Base-by-base conservation (phyloP, 1,140 invertebrate genomes). In the Brachionus plicatilis region DNA sequence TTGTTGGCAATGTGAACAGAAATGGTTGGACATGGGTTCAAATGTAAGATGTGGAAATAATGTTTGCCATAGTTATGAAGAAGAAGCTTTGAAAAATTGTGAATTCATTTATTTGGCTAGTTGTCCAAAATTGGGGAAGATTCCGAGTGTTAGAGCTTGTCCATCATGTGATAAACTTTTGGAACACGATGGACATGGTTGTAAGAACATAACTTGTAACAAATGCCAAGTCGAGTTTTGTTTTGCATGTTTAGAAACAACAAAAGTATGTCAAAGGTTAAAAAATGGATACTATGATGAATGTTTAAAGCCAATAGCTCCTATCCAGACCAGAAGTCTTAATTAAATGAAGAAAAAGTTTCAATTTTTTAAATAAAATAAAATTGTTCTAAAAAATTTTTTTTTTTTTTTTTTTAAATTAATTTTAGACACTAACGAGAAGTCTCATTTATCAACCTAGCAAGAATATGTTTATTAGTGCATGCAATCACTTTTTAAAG, bases 101-200 rank as follows among this genome's bases (percentile, higher is more conserved):
- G 37, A 70, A 29, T 70, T 70, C 37, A 70, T 70, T 33, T 29
- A 37, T 29, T 70, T 70, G 66, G 14, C 27, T 37, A 37, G 8
- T 37, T 33, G 24, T 37, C 24, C 24, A 14, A n/a, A n/a, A 33
- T 70, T 70, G 29, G 66, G 27, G 0, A 33, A n/a, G 12, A 37
- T 70, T 33, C 66, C 66, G n/a, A 70, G 27, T 70, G n/a, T 70
- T 2, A 70, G 66, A 70, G 66, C 66, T n/a, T 70, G 66, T 70
- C 66, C 66, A 6, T 9, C 33, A n/a, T 70, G 66, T 37, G 66
- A 37, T 5, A 29, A 29, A 70, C 33, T 70, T n/a, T 14, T 70
- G 11, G 66, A 70, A 70, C 66, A 70, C 27, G n/a, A 70, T 70
- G 66, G 66, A 33, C 3, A 29, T n/a, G 66, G 66, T n/a, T 70